phyloP scores from a whole-genome alignment of 2,797 vertebrate genomes.

The Mormyrus hasselquistii region DNA sequence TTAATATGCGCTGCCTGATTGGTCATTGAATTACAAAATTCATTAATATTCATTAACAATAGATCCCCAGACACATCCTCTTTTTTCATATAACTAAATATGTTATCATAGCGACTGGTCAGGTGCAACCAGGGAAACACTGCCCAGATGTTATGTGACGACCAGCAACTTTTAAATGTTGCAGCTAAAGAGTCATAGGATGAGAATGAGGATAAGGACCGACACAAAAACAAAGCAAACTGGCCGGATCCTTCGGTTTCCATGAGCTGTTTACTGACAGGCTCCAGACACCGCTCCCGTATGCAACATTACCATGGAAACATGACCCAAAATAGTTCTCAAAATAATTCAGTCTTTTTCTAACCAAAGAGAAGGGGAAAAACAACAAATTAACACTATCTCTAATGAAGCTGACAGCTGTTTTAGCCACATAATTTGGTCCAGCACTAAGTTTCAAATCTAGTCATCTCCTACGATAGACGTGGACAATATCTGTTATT shows the following conservation, averaged over 20 bases:
- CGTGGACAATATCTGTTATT: neutral
- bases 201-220: neutral
- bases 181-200: neutral
- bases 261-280: constrained; percentile 26
- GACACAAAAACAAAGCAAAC: neutral
- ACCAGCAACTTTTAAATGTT: neutral
- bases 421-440: neutral
- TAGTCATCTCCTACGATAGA: neutral
- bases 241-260: neutral
- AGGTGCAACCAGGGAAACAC: neutral
- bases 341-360: constrained; percentile 37
- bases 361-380: constrained; percentile 20
- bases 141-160: neutral
- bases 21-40: neutral
- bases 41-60: neutral
- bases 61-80: neutral
- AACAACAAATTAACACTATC: constrained; percentile 27
- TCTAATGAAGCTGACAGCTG: constrained; percentile 12
- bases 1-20: neutral
- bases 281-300: constrained; percentile 23
- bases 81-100: neutral
- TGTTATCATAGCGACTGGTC: neutral
- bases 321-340: constrained; percentile 42
- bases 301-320: constrained; percentile 42
- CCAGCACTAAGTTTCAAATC: neutral